Evolutionary conservation across 2,113 vertebrate species (phyloP).

Genomic region (Corydoras maculifer): DNA sequence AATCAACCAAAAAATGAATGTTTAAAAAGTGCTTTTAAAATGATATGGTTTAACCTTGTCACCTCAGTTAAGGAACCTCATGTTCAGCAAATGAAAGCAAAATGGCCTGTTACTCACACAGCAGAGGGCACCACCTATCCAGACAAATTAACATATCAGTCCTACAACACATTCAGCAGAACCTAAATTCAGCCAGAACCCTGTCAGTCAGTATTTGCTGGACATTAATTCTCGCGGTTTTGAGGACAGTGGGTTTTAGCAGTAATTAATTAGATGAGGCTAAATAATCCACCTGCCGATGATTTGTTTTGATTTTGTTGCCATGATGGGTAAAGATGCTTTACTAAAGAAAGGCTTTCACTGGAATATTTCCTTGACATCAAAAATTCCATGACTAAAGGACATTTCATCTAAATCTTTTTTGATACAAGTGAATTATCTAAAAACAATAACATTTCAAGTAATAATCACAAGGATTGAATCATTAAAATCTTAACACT

Average conservation of each 20-base stretch:
- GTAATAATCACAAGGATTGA: too few species aligned
- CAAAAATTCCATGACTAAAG: too few species aligned
- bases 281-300: slow-evolving; percentile 28
- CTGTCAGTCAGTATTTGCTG: slow-evolving; percentile 15
- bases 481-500: too few species aligned
- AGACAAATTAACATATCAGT: slow-evolving; percentile 6
- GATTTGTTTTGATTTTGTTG: slow-evolving; percentile 19
- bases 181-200: slow-evolving; percentile 5
- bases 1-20: too few species aligned
- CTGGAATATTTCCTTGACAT: neutral
- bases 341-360: neutral
- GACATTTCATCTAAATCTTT: too few species aligned
- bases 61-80: neutral
- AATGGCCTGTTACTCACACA: slow-evolving; percentile 18
- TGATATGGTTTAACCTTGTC: too few species aligned
- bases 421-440: too few species aligned
- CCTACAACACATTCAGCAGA: slow-evolving; percentile 12
- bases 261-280: slow-evolving; percentile 12
- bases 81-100: neutral
- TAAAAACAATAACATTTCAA: too few species aligned
- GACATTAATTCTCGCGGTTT: slow-evolving; percentile 11
- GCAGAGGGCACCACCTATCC: slow-evolving; percentile 13
- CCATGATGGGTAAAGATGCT: neutral
- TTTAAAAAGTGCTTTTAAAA: too few species aligned
- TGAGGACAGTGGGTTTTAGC: slow-evolving; percentile 7